Percentiles rank a stretch among this genome's conserved stretches.
Conservation (phyloP, 2,113 vertebrate genomes). For the Tetraodon nigroviridis region DNA sequence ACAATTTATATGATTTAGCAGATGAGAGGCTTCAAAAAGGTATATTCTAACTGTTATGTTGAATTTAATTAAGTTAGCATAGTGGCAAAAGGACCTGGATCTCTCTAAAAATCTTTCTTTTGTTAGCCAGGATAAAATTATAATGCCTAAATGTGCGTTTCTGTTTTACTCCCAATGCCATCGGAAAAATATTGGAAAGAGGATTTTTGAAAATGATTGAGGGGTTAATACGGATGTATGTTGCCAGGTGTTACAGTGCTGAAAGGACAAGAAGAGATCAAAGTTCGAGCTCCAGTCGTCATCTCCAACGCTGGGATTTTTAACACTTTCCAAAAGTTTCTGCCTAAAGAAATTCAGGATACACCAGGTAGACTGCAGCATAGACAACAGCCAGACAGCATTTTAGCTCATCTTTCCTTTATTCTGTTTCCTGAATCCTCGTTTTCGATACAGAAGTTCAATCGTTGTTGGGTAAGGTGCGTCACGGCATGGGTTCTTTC, state of each 20-base stretch:
- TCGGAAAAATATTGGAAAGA: no score
- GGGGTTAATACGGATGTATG: not conserved
- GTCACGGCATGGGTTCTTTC: slow-evolving; percentile 79
- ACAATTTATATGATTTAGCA: no score
- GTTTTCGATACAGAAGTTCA: slow-evolving; percentile 57
- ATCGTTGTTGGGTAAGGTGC: slow-evolving; percentile 66
- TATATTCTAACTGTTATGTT: no score
- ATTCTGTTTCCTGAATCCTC: not conserved
- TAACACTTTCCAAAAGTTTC: slow-evolving; percentile 79
- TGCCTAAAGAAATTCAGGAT: slow-evolving; percentile 63
- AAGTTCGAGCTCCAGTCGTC: slow-evolving; percentile 70
- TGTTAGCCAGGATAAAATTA: no score
- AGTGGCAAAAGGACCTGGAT: no score
- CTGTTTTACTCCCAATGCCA: no score
- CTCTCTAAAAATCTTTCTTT: no score
- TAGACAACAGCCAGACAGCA: no score
- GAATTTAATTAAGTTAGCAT: no score
- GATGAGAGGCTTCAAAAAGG: no score
- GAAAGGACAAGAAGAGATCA: slow-evolving; percentile 67
- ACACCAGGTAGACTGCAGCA: slow-evolving; percentile 60
- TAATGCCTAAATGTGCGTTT: no score
- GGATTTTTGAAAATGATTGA: no score
- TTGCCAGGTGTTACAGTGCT: slow-evolving; percentile 72
- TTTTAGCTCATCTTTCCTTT: not conserved
- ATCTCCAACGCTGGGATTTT: slow-evolving; percentile 81